Evolutionary conservation across 2,797 vertebrate species (phyloP).

Genomic region (Lutjanus argentimaculatus): DNA sequence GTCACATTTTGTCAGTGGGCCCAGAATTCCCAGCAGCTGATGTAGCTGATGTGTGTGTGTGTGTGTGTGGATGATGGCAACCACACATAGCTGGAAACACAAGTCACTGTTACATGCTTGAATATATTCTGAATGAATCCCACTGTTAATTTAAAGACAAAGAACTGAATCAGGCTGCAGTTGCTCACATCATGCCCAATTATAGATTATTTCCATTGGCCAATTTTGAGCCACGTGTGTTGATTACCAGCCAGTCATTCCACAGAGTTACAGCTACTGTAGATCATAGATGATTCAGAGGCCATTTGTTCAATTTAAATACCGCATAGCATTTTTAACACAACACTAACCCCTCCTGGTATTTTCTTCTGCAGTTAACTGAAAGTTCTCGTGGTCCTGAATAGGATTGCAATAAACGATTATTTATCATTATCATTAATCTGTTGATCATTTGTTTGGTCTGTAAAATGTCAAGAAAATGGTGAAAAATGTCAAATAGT

Average conservation of each 20-base stretch:
- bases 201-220: conserved; percentile 30
- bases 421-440: no score
- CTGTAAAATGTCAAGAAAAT: no score
- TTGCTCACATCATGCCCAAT: conserved; percentile 36
- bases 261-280: conserved; percentile 13
- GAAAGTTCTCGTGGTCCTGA: not conserved
- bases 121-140: conserved; percentile 43
- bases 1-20: conserved; percentile 65
- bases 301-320: conserved; percentile 23
- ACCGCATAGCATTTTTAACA: not conserved
- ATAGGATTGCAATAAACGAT: no score
- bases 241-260: not conserved
- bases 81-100: conserved; percentile 66
- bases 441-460: no score
- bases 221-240: conserved; percentile 8
- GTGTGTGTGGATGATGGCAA: conserved; percentile 50
- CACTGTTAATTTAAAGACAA: conserved; percentile 33
- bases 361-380: not conserved
- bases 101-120: conserved; percentile 57
- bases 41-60: conserved; percentile 45
- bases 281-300: conserved; percentile 25
- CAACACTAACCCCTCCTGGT: not conserved
- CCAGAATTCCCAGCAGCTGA: conserved; percentile 70
- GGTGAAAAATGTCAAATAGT: no score
- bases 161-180: conserved; percentile 16